These are phyloP conservation scores for Nasonovia ribisnigri DNA, from an alignment of 2,888 invertebrate species.

Conservation along the genomic window DNA sequence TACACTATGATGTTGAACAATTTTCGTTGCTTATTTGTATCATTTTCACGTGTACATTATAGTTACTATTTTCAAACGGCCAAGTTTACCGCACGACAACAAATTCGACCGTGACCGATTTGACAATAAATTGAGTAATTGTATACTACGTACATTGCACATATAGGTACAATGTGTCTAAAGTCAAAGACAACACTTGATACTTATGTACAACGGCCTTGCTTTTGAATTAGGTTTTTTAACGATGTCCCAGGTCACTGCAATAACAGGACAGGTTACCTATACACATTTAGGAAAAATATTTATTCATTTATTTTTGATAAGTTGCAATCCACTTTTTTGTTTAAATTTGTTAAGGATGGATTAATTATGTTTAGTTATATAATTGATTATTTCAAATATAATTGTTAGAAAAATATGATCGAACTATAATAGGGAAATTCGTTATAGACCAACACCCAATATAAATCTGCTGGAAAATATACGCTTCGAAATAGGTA, in stretches of 20 bases:
- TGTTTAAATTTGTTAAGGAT: neutral
- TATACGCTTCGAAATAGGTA: neutral
- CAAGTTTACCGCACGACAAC: neutral
- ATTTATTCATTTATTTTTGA: neutral
- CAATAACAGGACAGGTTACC: neutral
- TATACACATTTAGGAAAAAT: neutral
- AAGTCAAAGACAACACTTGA: neutral
- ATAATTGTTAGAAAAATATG: neutral
- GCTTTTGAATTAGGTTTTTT: neutral
- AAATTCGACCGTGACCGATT: neutral
- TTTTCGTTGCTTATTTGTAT: neutral
- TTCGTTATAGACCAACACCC: neutral
- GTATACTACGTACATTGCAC: neutral
- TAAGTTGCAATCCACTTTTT: neutral
- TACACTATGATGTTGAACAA: neutral
- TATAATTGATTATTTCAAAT: no score
- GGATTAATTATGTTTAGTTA: no score
- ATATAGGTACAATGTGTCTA: neutral
- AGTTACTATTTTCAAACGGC: neutral
- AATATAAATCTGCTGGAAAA: neutral
- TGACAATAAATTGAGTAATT: conserved; percentile 4
- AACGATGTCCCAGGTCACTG: neutral
- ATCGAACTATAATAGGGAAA: neutral
- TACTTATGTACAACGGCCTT: neutral
- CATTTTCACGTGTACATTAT: neutral